These are phyloP conservation scores for Gari tellinella DNA, from an alignment of 2,888 invertebrate genomes.

Conservation along the genomic window DNA sequence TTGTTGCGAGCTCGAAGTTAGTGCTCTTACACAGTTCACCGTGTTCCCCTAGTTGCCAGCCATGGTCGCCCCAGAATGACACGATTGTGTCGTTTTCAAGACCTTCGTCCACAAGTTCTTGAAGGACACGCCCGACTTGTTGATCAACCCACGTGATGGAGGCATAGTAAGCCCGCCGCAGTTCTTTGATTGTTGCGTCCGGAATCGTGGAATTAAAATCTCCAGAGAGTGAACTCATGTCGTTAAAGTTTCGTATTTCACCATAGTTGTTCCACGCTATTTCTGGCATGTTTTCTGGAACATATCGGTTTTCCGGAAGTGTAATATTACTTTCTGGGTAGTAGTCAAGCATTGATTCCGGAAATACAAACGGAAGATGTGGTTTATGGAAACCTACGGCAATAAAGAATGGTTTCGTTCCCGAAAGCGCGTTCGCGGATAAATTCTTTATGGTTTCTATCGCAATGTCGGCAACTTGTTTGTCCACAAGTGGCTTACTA, in stretches of 20 bases:
- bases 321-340: constrained; percentile 49
- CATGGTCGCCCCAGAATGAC: constrained; percentile 71
- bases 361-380: constrained; percentile 95
- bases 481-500: constrained; percentile 90
- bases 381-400: constrained; percentile 95
- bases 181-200: constrained; percentile 37
- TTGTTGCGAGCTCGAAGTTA: constrained; percentile 72
- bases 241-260: constrained; percentile 62
- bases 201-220: constrained; percentile 72
- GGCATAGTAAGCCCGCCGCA: constrained; percentile 67
- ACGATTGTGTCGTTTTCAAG: constrained; percentile 66
- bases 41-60: constrained; percentile 75
- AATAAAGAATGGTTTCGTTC: constrained; percentile 89
- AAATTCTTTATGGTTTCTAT: constrained; percentile 86
- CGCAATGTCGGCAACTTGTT: constrained; percentile 89
- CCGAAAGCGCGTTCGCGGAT: constrained; percentile 34
- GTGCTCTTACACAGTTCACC: constrained; percentile 73
- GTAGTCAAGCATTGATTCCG: constrained; percentile 89
- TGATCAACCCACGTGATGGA: constrained; percentile 62
- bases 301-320: constrained; percentile 67
- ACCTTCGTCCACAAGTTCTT: constrained; percentile 54
- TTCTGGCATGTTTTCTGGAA: constrained; percentile 67
- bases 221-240: constrained; percentile 58
- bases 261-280: constrained; percentile 67
- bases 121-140: constrained; percentile 58